Evolutionary conservation across 2,797 vertebrate genomes (phyloP).

Genomic region (Hippopotamyrus pictus): DNA sequence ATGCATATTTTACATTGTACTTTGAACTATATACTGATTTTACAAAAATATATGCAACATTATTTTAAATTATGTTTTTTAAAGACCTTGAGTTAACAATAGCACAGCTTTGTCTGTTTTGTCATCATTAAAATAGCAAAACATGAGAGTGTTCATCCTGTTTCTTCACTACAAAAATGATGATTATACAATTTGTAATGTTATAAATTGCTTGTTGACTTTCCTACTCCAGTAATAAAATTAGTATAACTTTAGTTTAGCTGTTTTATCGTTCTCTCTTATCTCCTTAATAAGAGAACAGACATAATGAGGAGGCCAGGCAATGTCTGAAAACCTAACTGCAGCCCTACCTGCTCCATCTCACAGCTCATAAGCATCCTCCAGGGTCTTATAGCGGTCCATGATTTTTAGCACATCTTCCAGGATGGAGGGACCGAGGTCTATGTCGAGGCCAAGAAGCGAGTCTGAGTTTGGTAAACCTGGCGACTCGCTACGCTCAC

Average conservation of each 20-base stretch:
- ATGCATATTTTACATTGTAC: background rate
- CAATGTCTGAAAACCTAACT: background rate
- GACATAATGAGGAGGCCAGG: background rate
- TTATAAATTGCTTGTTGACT: background rate
- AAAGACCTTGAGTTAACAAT: background rate
- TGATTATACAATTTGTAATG: background rate
- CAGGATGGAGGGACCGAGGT: conserved; percentile 74
- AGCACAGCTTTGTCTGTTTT: background rate
- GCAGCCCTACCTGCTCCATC: background rate
- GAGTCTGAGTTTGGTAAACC: conserved; percentile 59
- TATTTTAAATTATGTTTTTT: background rate
- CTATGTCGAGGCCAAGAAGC: conserved; percentile 60
- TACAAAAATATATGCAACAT: background rate
- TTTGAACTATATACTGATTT: background rate
- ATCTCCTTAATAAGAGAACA: background rate
- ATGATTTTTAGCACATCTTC: conserved; percentile 74
- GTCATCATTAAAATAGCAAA: background rate
- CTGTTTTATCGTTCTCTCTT: background rate
- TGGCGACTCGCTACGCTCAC: conserved; percentile 58
- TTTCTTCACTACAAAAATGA: background rate
- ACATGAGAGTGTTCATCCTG: background rate
- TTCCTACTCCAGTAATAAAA: background rate
- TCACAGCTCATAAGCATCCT: conserved; percentile 61
- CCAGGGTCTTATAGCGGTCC: conserved; percentile 67
- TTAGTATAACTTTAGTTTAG: background rate